Evolutionary conservation across 1,140 invertebrate species (phyloP).

Genomic region (Scaptodrosophila lebanonensis): DNA sequence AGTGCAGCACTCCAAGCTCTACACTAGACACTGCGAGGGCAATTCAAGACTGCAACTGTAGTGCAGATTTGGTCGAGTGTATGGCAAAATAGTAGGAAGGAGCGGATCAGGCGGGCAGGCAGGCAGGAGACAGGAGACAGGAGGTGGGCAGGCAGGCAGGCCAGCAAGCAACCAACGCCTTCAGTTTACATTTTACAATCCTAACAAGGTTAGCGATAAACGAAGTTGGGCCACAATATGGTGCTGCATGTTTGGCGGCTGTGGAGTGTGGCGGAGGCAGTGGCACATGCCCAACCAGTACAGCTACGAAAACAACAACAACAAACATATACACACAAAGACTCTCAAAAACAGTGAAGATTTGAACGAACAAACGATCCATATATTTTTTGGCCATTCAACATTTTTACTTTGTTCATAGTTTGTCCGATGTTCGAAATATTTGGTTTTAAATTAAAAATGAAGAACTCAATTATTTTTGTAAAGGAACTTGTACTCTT

Average conservation of each 20-base stretch:
- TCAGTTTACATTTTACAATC: conserved; percentile 74
- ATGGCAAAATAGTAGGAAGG: no score
- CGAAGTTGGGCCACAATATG: conserved; percentile 21
- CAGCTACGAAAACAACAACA: conserved; percentile 65
- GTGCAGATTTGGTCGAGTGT: no score
- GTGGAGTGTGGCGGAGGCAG: conserved; percentile 15
- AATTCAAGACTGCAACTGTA: conserved; percentile 46
- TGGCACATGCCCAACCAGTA: conserved; percentile 65
- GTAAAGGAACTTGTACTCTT: no score
- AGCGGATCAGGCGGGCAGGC: no score
- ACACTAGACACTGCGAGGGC: conserved; percentile 46
- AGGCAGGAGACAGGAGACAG: conserved; percentile 3
- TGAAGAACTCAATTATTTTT: no score
- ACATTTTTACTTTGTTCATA: no score
- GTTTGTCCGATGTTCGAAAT: no score
- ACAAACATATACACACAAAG: conserved; percentile 31
- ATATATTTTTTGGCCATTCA: no score
- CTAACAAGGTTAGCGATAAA: conserved; percentile 73
- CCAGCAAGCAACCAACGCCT: conserved; percentile 50
- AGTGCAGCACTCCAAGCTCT: no score
- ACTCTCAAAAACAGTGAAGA: not conserved
- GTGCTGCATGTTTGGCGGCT: not conserved
- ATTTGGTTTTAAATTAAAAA: no score
- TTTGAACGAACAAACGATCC: no score
- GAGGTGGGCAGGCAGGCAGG: conserved; percentile 11